These are phyloP conservation scores for Athalia cordata DNA, from an alignment of 2,888 invertebrate genomes.

Conservation along the genomic window DNA sequence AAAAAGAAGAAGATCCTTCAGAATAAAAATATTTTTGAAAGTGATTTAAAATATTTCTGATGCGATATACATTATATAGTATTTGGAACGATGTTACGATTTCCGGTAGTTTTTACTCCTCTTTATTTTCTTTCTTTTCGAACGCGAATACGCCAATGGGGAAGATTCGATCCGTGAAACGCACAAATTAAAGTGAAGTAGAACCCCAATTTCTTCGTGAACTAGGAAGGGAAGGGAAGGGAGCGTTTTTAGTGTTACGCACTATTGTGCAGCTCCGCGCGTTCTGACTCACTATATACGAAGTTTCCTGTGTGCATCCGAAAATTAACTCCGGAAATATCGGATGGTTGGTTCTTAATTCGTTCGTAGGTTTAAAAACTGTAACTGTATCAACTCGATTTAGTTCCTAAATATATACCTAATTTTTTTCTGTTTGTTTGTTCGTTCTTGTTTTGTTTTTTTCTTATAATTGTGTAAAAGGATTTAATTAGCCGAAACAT, in stretches of 20 bases:
- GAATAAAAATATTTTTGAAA: background rate
- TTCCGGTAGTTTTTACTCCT: no score
- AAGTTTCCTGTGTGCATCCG: slow-evolving; percentile 32
- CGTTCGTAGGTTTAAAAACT: slow-evolving; percentile 1
- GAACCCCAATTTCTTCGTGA: slow-evolving; percentile 4
- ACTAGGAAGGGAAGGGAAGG: background rate
- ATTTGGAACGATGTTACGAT: no score
- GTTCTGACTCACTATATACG: background rate
- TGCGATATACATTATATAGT: no score
- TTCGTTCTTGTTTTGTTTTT: no score
- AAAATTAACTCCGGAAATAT: slow-evolving; percentile 37
- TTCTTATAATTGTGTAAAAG: no score
- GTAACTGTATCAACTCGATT: background rate
- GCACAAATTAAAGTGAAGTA: no score
- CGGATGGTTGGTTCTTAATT: slow-evolving; percentile 38
- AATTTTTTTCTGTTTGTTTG: no score
- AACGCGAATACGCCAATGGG: background rate
- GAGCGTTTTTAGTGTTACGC: slow-evolving; percentile 18
- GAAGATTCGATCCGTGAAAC: background rate
- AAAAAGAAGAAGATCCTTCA: no score
- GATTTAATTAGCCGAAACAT: background rate
- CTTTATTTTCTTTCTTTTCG: no score
- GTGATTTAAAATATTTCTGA: background rate
- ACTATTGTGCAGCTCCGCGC: background rate
- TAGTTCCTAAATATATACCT: no score